phyloP scores from a whole-genome alignment of 2,888 invertebrate genomes.

The Trissolcus japonicus region DNA sequence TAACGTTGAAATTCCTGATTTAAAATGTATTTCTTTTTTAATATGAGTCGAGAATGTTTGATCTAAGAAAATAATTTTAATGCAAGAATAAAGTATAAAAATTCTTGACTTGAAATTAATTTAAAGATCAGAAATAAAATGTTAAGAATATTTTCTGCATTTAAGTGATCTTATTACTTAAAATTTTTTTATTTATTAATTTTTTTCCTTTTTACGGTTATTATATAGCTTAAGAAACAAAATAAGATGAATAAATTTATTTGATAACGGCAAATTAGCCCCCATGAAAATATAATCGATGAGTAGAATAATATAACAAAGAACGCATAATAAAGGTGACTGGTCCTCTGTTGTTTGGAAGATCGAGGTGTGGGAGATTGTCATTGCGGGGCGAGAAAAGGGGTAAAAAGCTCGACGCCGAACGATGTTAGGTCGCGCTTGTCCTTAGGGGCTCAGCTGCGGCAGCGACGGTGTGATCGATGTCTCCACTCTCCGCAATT shows the following conservation, averaged over 20 bases:
- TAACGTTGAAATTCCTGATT: too few relatives aligned
- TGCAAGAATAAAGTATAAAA: too few relatives aligned
- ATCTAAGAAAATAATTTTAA: too few relatives aligned
- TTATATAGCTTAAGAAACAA: too few relatives aligned
- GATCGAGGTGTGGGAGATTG: conserved; percentile 46
- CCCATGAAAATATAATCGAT: conserved; percentile 47
- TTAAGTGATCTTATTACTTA: too few relatives aligned
- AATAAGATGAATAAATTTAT: too few relatives aligned
- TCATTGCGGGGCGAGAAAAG: conserved; percentile 34
- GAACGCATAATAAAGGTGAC: conserved; percentile 44
- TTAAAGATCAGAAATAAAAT: too few relatives aligned
- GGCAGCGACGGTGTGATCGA: conserved; percentile 66
- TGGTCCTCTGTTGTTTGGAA: conserved; percentile 48
- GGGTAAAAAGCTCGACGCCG: conserved; percentile 47
- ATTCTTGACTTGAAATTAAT: too few relatives aligned
- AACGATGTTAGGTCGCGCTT: conserved; percentile 57
- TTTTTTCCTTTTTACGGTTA: too few relatives aligned
- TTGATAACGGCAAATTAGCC: conserved; percentile 11
- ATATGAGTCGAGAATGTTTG: too few relatives aligned
- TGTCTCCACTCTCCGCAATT: conserved; percentile 71
- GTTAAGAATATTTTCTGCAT: conserved; percentile 1
- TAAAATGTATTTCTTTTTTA: too few relatives aligned
- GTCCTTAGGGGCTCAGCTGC: conserved; percentile 68
- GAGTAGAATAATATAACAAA: conserved; percentile 45
- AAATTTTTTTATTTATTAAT: too few relatives aligned